These are phyloP conservation scores for Callionymus lyra DNA, from an alignment of 2,113 vertebrate species.

Conservation along the genomic window DNA sequence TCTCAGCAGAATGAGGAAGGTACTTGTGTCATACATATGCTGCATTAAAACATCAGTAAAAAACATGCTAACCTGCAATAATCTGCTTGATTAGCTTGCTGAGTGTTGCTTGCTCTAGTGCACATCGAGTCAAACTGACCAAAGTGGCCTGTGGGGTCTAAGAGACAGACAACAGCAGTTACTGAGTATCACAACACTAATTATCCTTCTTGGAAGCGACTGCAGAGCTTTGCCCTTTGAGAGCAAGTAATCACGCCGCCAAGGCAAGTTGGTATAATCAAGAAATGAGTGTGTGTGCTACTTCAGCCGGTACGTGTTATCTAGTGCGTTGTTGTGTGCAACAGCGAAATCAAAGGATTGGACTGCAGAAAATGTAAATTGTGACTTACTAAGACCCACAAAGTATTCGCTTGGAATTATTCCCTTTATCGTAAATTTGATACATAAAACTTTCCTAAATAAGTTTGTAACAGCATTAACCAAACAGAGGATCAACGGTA, in stretches of 20 bases:
- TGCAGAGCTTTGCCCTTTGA: constrained; percentile 65
- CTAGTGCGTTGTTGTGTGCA: no score
- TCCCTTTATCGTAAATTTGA: no score
- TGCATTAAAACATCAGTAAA: constrained; percentile 53
- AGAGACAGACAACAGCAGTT: constrained; percentile 43
- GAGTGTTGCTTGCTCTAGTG: constrained; percentile 35
- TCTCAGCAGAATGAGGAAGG: constrained; percentile 25
- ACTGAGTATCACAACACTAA: constrained; percentile 55
- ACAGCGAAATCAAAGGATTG: no score
- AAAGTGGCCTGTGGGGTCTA: constrained; percentile 41
- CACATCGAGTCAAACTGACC: constrained; percentile 54
- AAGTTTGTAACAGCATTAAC: no score
- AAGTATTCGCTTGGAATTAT: no score
- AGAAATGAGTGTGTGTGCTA: constrained; percentile 6
- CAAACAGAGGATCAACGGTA: no score
- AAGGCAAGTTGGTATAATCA: constrained; percentile 32
- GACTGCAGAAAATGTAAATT: no score
- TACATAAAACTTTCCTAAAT: no score
- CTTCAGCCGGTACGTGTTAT: no score
- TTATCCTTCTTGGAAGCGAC: constrained; percentile 55
- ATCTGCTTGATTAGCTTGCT: constrained; percentile 53
- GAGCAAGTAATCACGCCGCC: constrained; percentile 59
- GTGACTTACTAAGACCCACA: no score
- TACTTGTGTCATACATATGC: constrained; percentile 41
- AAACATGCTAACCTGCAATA: constrained; percentile 54